phyloP scores from a whole-genome alignment of 2,797 vertebrate species.

The Enteromius radiatus region DNA sequence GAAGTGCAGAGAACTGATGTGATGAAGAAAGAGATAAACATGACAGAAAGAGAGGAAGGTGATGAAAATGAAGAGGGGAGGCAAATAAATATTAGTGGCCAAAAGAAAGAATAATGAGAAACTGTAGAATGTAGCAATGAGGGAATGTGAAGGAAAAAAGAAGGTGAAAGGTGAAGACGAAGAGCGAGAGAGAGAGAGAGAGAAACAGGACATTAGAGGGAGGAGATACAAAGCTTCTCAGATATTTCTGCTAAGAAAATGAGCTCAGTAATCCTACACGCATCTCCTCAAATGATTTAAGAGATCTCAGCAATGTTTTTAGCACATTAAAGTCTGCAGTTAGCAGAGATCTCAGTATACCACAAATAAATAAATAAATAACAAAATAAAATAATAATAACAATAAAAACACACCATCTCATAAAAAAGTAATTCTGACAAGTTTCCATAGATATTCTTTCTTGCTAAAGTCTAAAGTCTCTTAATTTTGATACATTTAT shows the following conservation, averaged over 20 bases:
- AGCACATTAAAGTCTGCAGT: background rate
- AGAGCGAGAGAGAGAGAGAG: conserved; percentile 9
- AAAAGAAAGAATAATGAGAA: conserved; percentile 34
- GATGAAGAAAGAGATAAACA: conserved; percentile 44
- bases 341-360: background rate
- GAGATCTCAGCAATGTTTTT: background rate
- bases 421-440: too few relatives aligned
- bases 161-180: conserved; percentile 27
- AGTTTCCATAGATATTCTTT: background rate
- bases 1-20: conserved; percentile 41
- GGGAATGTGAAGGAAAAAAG: conserved; percentile 20
- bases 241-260: conserved; percentile 27
- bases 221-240: conserved; percentile 2
- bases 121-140: conserved; percentile 17
- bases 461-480: background rate
- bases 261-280: background rate
- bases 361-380: background rate
- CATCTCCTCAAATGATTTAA: background rate
- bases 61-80: conserved; percentile 23
- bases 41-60: conserved; percentile 35
- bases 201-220: conserved; percentile 15
- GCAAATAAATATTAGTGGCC: conserved; percentile 23
- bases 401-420: too few relatives aligned
- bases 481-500: background rate
- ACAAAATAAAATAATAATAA: background rate